Percentiles rank a stretch among this genome's conserved stretches.
Conservation (phyloP, 53 echinoderm and acorn worm species). For the Crossaster papposus region DNA sequence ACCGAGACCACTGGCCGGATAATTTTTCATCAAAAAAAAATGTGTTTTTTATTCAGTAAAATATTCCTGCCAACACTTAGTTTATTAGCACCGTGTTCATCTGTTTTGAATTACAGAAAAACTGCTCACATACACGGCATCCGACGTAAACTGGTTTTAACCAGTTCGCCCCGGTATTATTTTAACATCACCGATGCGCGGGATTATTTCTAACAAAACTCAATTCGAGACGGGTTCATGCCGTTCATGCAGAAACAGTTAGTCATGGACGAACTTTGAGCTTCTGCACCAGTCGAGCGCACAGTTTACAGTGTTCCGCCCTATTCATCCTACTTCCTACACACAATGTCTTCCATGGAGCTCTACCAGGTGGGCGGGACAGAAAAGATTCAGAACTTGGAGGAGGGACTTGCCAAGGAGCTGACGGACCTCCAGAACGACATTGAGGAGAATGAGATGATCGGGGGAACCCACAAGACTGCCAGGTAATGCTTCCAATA, state of each 20-base stretch:
- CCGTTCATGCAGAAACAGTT: neutral
- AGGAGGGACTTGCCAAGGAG: slow-evolving; percentile 85
- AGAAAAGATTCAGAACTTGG: slow-evolving; percentile 89
- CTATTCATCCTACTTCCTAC: neutral
- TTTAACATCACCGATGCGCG: too few species aligned
- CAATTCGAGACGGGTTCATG: too few species aligned
- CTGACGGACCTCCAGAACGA: slow-evolving; percentile 92
- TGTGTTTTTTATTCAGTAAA: too few species aligned
- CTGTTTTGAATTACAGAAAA: too few species aligned
- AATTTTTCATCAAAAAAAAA: too few species aligned
- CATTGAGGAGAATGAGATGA: slow-evolving; percentile 98
- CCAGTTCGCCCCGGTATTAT: too few species aligned
- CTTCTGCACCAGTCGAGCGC: neutral
- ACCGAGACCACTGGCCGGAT: too few species aligned
- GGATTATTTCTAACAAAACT: too few species aligned
- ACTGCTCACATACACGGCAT: too few species aligned
- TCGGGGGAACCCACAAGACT: slow-evolving; percentile 74
- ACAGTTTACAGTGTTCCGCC: neutral
- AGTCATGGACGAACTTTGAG: neutral
- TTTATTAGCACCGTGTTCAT: too few species aligned
- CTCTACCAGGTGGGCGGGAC: slow-evolving; percentile 91
- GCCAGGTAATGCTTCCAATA: slow-evolving; percentile 67
- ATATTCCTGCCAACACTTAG: too few species aligned
- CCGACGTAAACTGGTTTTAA: too few species aligned
- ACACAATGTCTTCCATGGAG: slow-evolving; percentile 86